Conservation (phyloP, 2,113 vertebrate species). For the Alosa alosa region DNA sequence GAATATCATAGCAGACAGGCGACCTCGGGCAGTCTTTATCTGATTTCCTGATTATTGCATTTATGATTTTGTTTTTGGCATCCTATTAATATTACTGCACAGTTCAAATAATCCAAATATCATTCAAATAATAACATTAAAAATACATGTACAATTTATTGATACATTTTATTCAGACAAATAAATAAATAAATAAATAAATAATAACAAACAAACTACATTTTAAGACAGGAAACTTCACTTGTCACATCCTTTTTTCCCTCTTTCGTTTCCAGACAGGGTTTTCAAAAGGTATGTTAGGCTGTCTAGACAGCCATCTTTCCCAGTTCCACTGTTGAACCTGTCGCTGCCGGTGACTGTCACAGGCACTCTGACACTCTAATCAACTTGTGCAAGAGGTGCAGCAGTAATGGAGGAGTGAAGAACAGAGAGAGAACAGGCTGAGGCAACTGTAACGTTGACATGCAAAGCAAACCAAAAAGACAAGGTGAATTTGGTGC, state of each 20-base stretch:
- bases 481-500: not conserved
- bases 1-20: not conserved
- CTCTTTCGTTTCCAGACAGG: not conserved
- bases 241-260: not conserved
- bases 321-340: conserved; percentile 8
- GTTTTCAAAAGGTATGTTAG: conserved; percentile 1
- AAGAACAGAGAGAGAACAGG: not conserved
- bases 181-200: too few species aligned
- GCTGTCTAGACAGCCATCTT: not conserved
- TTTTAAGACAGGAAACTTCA: not conserved
- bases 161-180: too few species aligned
- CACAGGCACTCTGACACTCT: conserved; percentile 5
- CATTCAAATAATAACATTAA: too few species aligned
- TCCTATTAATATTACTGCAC: not conserved
- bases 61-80: not conserved
- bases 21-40: not conserved
- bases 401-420: not conserved
- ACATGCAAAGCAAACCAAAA: not conserved
- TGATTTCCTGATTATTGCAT: not conserved
- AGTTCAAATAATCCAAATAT: too few species aligned
- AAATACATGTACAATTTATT: too few species aligned
- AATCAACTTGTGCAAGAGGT: conserved; percentile 11
- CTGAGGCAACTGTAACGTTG: not conserved
- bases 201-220: too few species aligned
- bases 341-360: conserved; percentile 12